phyloP scores from a whole-genome alignment of 2,888 invertebrate genomes.

The Philaethria dido region DNA sequence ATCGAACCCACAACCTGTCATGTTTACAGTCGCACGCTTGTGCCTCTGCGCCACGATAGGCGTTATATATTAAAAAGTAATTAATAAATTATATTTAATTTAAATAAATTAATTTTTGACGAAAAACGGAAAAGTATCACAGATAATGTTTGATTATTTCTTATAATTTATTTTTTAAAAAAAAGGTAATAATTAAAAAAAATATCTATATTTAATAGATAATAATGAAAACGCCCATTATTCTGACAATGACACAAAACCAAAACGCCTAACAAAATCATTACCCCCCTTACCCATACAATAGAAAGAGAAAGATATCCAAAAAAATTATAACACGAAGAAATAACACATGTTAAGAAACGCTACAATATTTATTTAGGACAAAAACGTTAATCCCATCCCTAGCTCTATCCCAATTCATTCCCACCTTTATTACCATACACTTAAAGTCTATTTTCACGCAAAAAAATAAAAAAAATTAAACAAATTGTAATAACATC shows the following conservation, averaged over 20 bases:
- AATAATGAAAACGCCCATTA: too few relatives aligned
- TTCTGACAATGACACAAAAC: background rate
- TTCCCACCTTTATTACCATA: background rate
- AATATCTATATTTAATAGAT: too few relatives aligned
- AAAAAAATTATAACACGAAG: conserved; percentile 3
- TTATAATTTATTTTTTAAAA: too few relatives aligned
- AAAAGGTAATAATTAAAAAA: too few relatives aligned
- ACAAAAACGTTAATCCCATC: conserved; percentile 12
- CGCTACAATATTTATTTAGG: conserved; percentile 24
- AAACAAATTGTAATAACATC: conserved; percentile 3
- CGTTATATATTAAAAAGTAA: too few relatives aligned
- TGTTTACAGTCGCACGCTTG: too few relatives aligned
- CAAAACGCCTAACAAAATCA: background rate
- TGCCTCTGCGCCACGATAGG: too few relatives aligned
- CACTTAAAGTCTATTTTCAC: background rate
- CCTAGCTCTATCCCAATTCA: background rate
- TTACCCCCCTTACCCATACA: background rate
- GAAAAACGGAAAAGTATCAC: too few relatives aligned
- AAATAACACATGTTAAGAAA: conserved; percentile 16
- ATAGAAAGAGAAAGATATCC: background rate
- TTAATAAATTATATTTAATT: too few relatives aligned
- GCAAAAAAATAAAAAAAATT: background rate
- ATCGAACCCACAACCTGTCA: too few relatives aligned
- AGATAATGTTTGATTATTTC: too few relatives aligned
- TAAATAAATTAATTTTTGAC: too few relatives aligned